Base-by-base conservation (phyloP, 1,140 invertebrate species). In the Meteorus sp. region DNA sequence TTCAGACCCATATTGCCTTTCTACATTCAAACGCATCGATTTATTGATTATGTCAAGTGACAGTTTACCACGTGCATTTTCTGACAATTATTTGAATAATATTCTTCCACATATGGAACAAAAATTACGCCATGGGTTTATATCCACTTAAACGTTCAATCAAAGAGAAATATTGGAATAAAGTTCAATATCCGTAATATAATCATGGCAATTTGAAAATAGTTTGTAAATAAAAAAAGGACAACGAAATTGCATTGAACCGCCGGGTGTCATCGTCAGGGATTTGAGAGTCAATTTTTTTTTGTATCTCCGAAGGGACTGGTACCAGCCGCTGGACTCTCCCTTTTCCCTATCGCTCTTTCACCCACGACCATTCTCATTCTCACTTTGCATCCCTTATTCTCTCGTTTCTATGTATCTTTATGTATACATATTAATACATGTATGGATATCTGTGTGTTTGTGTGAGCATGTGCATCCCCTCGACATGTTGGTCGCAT, bases 401-500 rank as follows among this genome's bases (percentile, higher is more conserved):
- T n/a, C n/a, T n/a, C n/a, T n/a, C n/a, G n/a, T n/a, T n/a, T n/a
- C n/a, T n/a, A n/a, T n/a, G n/a, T n/a, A n/a, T n/a, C n/a, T n/a
- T n/a, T n/a, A n/a, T n/a, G n/a, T n/a, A n/a, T n/a, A n/a, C n/a
- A n/a, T n/a, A n/a, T n/a, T n/a, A 47, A 61, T 63, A 53, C 59
- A 20, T 58, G 59, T 31, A 48, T 17, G 44, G n/a, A 11, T 2
- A n/a, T 25, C 4, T 19, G n/a, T 27, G 45, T 47, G 44, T 23
- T 35, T 60, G 63, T 72, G 70, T 70, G 71, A 71, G 74, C 73
- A 68, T 63, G 54, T 31, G 25, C 59, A 43, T 52, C 68, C 68
- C 71, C 67, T 69, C 73, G 73, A 75, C 73, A 77, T 79, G 74
- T 73, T 74, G 73, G 66, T 67, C 71, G 70, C 70, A 76, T 79